phyloP scores from a whole-genome alignment of 1,140 invertebrate genomes.

The Helicoverpa zea region DNA sequence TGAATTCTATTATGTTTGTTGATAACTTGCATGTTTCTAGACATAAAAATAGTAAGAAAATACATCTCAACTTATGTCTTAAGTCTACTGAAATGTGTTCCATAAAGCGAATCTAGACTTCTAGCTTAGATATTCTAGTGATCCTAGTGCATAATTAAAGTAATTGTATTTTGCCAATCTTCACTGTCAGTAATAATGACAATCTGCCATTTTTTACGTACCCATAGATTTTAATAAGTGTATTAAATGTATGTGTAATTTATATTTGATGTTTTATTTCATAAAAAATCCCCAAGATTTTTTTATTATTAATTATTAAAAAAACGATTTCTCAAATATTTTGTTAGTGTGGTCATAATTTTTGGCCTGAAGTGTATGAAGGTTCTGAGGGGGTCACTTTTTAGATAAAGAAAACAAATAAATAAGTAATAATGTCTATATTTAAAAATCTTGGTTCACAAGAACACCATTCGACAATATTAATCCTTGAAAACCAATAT shows the following conservation, averaged over 20 bases:
- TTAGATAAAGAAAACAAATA: background rate
- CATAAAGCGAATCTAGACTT: slow-evolving; percentile 62
- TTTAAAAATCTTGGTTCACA: slow-evolving; percentile 40
- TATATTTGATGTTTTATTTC: slow-evolving; percentile 62
- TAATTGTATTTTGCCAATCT: slow-evolving; percentile 84
- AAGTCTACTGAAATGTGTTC: slow-evolving; percentile 69
- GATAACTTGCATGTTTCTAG: too few relatives aligned
- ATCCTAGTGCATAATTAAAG: slow-evolving; percentile 74
- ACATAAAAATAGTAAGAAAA: background rate
- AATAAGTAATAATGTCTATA: slow-evolving; percentile 17
- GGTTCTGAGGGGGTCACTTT: background rate
- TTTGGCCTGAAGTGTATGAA: too few relatives aligned
- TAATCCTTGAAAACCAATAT: slow-evolving; percentile 40
- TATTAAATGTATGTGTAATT: slow-evolving; percentile 83
- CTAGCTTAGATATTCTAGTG: slow-evolving; percentile 76
- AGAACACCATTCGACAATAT: background rate
- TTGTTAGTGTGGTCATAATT: too few relatives aligned
- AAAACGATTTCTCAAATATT: too few relatives aligned
- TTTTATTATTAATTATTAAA: background rate
- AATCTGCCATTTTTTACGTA: slow-evolving; percentile 86
- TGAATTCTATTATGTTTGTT: too few relatives aligned
- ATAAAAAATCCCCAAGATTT: background rate
- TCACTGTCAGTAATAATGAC: slow-evolving; percentile 79
- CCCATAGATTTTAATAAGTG: slow-evolving; percentile 84
- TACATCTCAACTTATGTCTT: background rate